These are phyloP conservation scores for Oryzias celebensis DNA, from an alignment of 2,113 vertebrate species.

Conservation along the genomic window DNA sequence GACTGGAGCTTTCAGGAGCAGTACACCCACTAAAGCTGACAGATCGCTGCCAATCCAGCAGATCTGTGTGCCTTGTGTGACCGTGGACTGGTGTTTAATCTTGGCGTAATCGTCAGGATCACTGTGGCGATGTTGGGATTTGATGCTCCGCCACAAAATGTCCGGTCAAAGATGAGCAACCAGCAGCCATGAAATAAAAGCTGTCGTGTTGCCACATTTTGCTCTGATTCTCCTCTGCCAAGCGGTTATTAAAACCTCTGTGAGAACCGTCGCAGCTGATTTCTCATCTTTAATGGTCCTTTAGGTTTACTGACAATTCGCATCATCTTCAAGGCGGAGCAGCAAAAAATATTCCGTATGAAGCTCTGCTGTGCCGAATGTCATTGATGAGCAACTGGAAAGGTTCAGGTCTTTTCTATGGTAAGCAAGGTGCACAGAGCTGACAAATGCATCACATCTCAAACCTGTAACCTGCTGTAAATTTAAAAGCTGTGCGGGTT, in stretches of 20 bases:
- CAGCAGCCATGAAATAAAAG: conserved; percentile 47
- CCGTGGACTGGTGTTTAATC: conserved; percentile 6
- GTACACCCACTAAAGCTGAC: conserved; percentile 70
- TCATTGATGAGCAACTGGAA: conserved; percentile 32
- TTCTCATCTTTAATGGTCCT: conserved; percentile 58
- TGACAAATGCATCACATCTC: conserved; percentile 43
- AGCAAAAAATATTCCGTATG: conserved; percentile 4
- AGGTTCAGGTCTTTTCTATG: conserved; percentile 35
- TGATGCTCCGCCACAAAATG: conserved; percentile 37
- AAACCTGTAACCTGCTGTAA: background rate
- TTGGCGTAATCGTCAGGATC: conserved; percentile 58
- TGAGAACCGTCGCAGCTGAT: conserved; percentile 47
- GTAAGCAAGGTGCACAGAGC: conserved; percentile 39
- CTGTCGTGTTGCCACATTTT: conserved; percentile 32
- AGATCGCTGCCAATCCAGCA: conserved; percentile 67
- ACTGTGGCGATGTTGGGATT: conserved; percentile 31
- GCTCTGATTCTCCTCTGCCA: conserved; percentile 28
- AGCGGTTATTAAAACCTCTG: conserved; percentile 55
- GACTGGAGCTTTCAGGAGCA: conserved; percentile 68
- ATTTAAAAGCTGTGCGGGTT: too few species aligned
- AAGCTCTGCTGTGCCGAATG: conserved; percentile 23
- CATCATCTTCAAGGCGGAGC: conserved; percentile 36
- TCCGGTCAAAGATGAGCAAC: conserved; percentile 37
- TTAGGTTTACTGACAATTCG: conserved; percentile 54
- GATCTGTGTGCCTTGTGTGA: conserved; percentile 37